Evolutionary conservation across 2,113 vertebrate genomes (phyloP), one percentile per base, ranked within the genome.

Genomic region (Cephalopterus ornatus): DNA sequence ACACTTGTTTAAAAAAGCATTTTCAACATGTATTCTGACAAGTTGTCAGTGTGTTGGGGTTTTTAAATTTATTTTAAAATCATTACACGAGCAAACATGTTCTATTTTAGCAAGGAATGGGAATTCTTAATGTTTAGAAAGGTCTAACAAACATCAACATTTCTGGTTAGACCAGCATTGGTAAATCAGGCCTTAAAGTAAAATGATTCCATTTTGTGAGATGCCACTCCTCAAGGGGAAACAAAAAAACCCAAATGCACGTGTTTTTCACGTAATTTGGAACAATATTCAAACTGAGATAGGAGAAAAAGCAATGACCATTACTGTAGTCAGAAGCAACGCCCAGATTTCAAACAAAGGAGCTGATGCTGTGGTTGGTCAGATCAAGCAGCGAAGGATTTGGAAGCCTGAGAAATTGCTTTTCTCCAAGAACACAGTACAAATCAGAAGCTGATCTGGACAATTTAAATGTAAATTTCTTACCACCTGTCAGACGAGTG

Each of bases 381-480:
- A 93, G 28, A 92, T 82, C 28, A 61, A 67, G 42, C 49, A 89
- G 27, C 0, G 3, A 68, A 85, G 12, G 35, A 71, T 53, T 79
- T 5, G 28, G 28, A 61, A 82, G 50, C 70, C 24, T 47, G 55
- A 73, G 24, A 94, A 59, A 71, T 58, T 37, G 66, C 56, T 88
- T 85, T 77, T 70, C 30, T 71, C 58, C 21, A 59, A 58, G 47
- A 93, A 28, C 5, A 5, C 17, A 62, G n/a, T 50, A 72, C 66
- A 87, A 95, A 72, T 58, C 88, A 72, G 67, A 61, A 90, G 10
- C 27, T 93, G 58, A 78, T 84, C 32, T 65, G 47, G 15, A 88
- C 75, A 92, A 91, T 88, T 92, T 86, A 81, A 95, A 95, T 91
- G 94, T 68, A 95, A 94, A 96, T 96, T 90, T 92, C 85, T 86